Evolutionary conservation across 2,888 invertebrate species (phyloP).

Genomic region (Platypus cylindrus): DNA sequence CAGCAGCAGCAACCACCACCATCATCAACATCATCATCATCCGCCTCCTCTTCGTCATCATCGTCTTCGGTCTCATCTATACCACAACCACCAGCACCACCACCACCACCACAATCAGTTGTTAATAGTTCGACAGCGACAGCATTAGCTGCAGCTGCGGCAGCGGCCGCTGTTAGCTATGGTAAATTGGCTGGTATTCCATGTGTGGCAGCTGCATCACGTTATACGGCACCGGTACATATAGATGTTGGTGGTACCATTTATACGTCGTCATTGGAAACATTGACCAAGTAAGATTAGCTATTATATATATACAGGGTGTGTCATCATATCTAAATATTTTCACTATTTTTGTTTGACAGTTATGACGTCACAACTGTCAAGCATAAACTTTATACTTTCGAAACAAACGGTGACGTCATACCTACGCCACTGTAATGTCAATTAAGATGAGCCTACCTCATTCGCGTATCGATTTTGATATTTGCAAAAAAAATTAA

Average conservation of each 20-base stretch:
- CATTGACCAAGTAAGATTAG: constrained; percentile 75
- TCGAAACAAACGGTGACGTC: too few relatives aligned
- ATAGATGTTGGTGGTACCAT: constrained; percentile 96
- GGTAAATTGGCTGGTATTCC: constrained; percentile 83
- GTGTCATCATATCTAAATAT: too few relatives aligned
- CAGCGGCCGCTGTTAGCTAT: constrained; percentile 34
- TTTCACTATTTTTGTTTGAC: too few relatives aligned
- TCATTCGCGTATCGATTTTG: too few relatives aligned
- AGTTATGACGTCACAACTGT: too few relatives aligned
- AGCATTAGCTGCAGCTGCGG: constrained; percentile 27
- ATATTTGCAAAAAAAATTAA: too few relatives aligned
- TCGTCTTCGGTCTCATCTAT: constrained; percentile 45
- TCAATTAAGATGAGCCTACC: too few relatives aligned
- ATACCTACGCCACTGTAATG: too few relatives aligned
- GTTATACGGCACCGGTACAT: constrained; percentile 91
- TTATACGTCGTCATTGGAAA: constrained; percentile 92
- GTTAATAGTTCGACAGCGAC: too few relatives aligned
- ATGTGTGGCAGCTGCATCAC: constrained; percentile 82
- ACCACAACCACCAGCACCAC: too few relatives aligned
- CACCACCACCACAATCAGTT: constrained; percentile 37
- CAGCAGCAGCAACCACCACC: constrained; percentile 53
- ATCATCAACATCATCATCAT: too few relatives aligned
- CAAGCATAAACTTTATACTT: too few relatives aligned
- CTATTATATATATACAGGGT: background rate
- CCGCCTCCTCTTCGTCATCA: constrained; percentile 45